Conservation (phyloP, 2,113 vertebrate species). For the Tetrax tetrax region DNA sequence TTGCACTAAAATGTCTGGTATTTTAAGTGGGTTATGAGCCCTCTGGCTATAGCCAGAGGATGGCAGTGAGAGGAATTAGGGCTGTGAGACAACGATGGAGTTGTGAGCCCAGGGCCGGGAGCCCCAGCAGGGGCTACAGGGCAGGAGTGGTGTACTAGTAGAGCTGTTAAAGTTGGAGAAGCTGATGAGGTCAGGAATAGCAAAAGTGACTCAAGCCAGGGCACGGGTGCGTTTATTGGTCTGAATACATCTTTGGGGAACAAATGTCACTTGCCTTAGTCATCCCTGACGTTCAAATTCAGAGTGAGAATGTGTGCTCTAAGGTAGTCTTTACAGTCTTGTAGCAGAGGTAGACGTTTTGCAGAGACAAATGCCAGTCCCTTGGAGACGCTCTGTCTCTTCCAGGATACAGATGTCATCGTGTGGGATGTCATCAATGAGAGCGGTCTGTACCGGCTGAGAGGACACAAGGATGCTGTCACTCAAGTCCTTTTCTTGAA, state of each 20-base stretch:
- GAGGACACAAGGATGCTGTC: slow-evolving; percentile 91
- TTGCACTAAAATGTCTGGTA: background rate
- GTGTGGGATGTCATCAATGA: slow-evolving; percentile 98
- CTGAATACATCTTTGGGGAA: background rate
- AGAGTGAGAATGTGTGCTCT: background rate
- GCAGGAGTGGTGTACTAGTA: background rate
- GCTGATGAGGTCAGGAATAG: background rate
- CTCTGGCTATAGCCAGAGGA: background rate
- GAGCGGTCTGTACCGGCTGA: slow-evolving; percentile 91
- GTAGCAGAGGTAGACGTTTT: background rate
- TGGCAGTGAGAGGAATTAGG: background rate
- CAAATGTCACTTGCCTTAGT: background rate
- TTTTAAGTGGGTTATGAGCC: background rate
- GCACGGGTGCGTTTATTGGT: background rate
- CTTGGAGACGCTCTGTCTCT: background rate
- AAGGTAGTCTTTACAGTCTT: background rate
- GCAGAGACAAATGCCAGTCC: background rate
- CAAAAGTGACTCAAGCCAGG: background rate
- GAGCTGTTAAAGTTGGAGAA: background rate
- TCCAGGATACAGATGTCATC: slow-evolving; percentile 94
- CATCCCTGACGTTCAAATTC: background rate
- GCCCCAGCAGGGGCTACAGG: background rate
- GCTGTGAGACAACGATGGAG: background rate
- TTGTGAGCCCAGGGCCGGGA: background rate
- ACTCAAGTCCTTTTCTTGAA: slow-evolving; percentile 88